Conservation (phyloP, 2,888 invertebrate genomes). For the Pheosia gnoma region DNA sequence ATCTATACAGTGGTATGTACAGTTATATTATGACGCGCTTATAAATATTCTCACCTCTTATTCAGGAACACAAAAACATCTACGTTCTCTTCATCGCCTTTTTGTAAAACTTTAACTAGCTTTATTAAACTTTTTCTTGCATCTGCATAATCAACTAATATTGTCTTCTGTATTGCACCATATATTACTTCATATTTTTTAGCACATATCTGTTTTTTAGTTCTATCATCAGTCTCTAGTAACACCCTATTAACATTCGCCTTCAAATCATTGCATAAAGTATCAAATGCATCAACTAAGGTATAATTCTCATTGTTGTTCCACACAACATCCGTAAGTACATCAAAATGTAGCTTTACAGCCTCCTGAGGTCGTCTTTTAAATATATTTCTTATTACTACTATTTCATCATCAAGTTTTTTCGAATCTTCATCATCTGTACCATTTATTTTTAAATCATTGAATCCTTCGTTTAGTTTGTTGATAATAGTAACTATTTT, state of each 20-base stretch:
- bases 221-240: constrained; percentile 54
- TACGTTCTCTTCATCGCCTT: constrained; percentile 29
- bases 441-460: constrained; percentile 43
- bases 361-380: constrained; percentile 63
- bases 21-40: not conserved
- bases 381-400: constrained; percentile 56
- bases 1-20: too few species aligned
- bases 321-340: constrained; percentile 64
- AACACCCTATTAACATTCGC: constrained; percentile 56
- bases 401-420: constrained; percentile 49
- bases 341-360: constrained; percentile 66
- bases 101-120: constrained; percentile 49
- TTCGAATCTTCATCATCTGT: constrained; percentile 43
- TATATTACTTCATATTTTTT: constrained; percentile 63
- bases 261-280: constrained; percentile 55
- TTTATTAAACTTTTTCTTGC: constrained; percentile 54
- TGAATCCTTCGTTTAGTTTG: constrained; percentile 54
- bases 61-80: constrained; percentile 59
- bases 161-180: constrained; percentile 42
- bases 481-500: constrained; percentile 62
- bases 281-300: constrained; percentile 52
- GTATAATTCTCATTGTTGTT: constrained; percentile 50
- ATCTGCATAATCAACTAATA: constrained; percentile 47
- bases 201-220: constrained; percentile 61
- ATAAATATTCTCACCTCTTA: constrained; percentile 51